phyloP scores from a whole-genome alignment of 2,888 invertebrate species.

The Pachycephus smyrnensis region DNA sequence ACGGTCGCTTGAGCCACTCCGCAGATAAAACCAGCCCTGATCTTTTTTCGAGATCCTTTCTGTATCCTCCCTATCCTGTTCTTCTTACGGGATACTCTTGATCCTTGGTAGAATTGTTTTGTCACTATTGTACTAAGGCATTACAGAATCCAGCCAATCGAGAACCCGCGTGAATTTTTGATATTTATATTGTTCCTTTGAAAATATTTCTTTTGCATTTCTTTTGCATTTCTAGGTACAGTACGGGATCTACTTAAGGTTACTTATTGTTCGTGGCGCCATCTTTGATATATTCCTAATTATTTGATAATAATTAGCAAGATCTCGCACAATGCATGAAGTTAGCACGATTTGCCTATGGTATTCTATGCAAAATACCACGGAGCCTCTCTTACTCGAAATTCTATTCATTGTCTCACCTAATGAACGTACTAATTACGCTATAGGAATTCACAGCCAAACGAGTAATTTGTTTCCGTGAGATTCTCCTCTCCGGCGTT shows the following conservation, averaged over 20 bases:
- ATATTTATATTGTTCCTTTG: background rate
- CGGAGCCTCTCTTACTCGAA: background rate
- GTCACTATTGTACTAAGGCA: background rate
- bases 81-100: background rate
- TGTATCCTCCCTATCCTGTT: background rate
- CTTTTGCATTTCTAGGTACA: background rate
- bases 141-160: background rate
- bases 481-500: background rate
- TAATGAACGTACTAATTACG: background rate
- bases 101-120: background rate
- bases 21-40: background rate
- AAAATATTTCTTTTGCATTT: too few relatives aligned
- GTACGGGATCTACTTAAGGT: background rate
- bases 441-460: background rate
- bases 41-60: background rate
- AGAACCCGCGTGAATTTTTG: background rate
- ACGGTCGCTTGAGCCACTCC: conserved; percentile 9
- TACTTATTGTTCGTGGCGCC: too few relatives aligned
- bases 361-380: background rate
- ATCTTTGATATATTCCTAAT: background rate
- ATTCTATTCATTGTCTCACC: background rate
- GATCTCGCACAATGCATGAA: background rate
- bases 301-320: background rate
- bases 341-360: background rate
- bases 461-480: background rate